Evolutionary conservation across 2,113 vertebrate genomes (phyloP).

Genomic region (Sapayoa aenigma): DNA sequence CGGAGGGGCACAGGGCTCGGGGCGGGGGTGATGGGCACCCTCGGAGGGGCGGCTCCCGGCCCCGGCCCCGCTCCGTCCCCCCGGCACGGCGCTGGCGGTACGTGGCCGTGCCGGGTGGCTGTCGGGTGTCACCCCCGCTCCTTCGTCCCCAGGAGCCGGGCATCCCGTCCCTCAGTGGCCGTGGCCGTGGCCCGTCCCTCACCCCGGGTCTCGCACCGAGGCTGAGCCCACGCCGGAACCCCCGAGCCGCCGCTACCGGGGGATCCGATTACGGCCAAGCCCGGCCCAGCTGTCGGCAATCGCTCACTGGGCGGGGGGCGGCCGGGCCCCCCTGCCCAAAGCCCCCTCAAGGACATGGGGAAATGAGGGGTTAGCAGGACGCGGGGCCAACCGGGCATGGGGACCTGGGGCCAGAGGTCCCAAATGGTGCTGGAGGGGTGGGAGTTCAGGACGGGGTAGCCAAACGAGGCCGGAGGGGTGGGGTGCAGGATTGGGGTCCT

Average conservation of each 20-base stretch:
- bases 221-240: not conserved
- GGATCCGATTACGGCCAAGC: slow-evolving; percentile 10
- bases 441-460: too few relatives aligned
- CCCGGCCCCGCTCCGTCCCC: not conserved
- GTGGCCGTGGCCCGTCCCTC: not conserved
- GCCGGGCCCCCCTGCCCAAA: not conserved
- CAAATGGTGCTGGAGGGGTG: rapidly evolving
- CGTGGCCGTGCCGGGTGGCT: not conserved
- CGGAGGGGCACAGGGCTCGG: not conserved
- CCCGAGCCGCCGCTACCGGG: not conserved
- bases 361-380: not conserved
- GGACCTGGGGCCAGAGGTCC: too few relatives aligned
- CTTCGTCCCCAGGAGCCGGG: not conserved
- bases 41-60: not conserved
- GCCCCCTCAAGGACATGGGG: not conserved
- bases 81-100: not conserved
- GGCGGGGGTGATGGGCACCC: not conserved
- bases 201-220: not conserved
- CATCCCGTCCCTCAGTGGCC: too few relatives aligned
- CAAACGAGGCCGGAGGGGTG: not conserved
- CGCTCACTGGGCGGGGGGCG: not conserved
- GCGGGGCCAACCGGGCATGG: not conserved
- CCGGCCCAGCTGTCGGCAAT: slow-evolving; percentile 23
- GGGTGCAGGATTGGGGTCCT: not conserved
- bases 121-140: not conserved